phyloP scores from a whole-genome alignment of 1,140 invertebrate genomes.

The Dryas iulia region DNA sequence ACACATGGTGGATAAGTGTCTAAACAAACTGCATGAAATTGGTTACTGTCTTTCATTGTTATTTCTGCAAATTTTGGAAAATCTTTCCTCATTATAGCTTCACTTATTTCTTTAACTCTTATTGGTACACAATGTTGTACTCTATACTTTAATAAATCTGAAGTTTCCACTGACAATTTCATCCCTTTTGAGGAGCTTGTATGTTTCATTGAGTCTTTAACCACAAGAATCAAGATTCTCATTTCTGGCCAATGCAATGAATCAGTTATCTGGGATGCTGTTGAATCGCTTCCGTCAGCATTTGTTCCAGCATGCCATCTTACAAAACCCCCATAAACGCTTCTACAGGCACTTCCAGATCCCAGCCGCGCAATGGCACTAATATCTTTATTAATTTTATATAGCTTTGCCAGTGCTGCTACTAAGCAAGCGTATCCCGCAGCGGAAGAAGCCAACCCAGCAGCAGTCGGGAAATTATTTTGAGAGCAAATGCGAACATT shows the following conservation, averaged over 20 bases:
- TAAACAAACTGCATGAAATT: constrained; percentile 96
- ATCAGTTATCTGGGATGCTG: constrained; percentile 88
- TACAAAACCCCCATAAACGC: constrained; percentile 95
- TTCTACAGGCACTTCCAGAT: constrained; percentile 98
- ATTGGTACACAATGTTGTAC: constrained; percentile 86
- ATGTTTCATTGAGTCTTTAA: constrained; percentile 92
- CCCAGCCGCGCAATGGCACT: constrained; percentile 92
- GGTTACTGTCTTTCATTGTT: constrained; percentile 99
- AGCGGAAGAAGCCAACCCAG: constrained; percentile 98
- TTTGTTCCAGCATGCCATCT: constrained; percentile 90
- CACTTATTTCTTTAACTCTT: constrained; percentile 85
- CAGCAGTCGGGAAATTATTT: constrained; percentile 99
- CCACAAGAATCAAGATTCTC: constrained; percentile 93
- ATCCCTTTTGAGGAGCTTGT: constrained; percentile 95
- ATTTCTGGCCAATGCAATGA: constrained; percentile 94
- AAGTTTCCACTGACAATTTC: constrained; percentile 91
- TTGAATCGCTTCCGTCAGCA: constrained; percentile 89
- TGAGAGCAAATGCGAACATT: constrained; percentile 94
- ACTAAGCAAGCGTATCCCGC: constrained; percentile 97
- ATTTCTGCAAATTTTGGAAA: constrained; percentile 94
- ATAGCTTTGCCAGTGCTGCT: constrained; percentile 88
- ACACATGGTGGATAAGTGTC: constrained; percentile 97
- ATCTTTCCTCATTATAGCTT: constrained; percentile 90
- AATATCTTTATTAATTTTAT: constrained; percentile 89
- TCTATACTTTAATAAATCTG: constrained; percentile 89